Percentiles rank a stretch among this genome's conserved stretches.
These are phyloP conservation scores for Centruroides sculpturatus DNA, from an alignment of 1,140 invertebrate genomes.

Conservation along the genomic window DNA sequence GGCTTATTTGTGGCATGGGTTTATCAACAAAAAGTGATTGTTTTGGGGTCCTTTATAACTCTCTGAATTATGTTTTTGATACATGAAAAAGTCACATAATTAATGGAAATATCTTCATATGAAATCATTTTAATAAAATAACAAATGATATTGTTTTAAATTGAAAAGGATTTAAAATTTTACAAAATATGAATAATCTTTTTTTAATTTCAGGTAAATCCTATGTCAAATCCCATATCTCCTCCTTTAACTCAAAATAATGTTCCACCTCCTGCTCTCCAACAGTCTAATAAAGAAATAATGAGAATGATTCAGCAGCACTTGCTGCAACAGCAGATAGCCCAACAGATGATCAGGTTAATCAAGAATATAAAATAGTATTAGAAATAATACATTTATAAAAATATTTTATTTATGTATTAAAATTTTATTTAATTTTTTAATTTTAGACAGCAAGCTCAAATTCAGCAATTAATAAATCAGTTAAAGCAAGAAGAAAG, in stretches of 20 bases:
- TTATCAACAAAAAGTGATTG: too few relatives aligned
- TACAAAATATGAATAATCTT: too few relatives aligned
- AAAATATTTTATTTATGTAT: too few relatives aligned
- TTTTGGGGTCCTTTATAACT: too few relatives aligned
- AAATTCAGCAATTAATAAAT: constrained; percentile 32
- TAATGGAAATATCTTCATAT: too few relatives aligned
- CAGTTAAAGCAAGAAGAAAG: constrained; percentile 48
- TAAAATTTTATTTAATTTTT: not conserved
- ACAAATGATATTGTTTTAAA: too few relatives aligned
- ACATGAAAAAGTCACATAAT: too few relatives aligned
- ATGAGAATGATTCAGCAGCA: constrained; percentile 33
- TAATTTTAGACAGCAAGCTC: constrained; percentile 19
- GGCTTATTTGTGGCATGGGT: too few relatives aligned
- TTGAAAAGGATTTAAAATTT: too few relatives aligned
- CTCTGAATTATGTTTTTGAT: too few relatives aligned
- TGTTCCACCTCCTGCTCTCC: constrained; percentile 8
- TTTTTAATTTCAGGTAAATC: not conserved
- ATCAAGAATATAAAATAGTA: not conserved
- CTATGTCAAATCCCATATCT: constrained; percentile 19
- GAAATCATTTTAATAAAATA: too few relatives aligned
- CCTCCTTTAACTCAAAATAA: constrained; percentile 13
- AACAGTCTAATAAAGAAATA: constrained; percentile 12
- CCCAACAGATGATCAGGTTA: constrained; percentile 15
- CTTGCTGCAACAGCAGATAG: constrained; percentile 31
- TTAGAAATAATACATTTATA: too few relatives aligned